Base-by-base conservation (phyloP, 2,888 invertebrate species). In the Diaperis boleti region DNA sequence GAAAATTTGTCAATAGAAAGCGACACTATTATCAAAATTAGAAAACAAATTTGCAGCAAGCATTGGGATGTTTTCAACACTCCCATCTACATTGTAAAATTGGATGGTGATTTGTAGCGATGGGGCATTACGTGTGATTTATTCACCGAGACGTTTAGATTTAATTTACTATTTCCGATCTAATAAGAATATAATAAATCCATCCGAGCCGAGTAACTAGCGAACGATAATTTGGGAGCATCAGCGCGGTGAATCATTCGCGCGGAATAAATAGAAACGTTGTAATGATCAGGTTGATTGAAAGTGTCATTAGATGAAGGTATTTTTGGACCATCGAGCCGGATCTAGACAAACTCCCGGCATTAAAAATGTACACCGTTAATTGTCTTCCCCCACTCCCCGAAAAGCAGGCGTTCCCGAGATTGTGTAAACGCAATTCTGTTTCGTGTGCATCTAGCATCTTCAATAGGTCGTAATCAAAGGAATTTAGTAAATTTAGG, bases 381-480 rank as follows among this genome's bases (percentile, higher is more conserved):
- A n/a, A n/a, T n/a, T n/a, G n/a, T n/a, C n/a, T n/a, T n/a, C n/a
- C n/a, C n/a, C n/a, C n/a, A n/a, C n/a, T n/a, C n/a, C n/a, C n/a
- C n/a, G n/a, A n/a, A n/a, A n/a, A n/a, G n/a, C n/a, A n/a, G n/a
- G n/a, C n/a, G n/a, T n/a, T n/a, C n/a, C n/a, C 17, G 15, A 41
- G 44, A 42, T 55, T 55, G 42, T 42, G 17, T 31, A 42, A 55
- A 55, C 55, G 44, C 33, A 44, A 55, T 49, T 59, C 49, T 37
- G 47, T 59, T 59, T 47, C 37, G 31, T 54, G 47, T 61, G 61
- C 45, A 56, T 39, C n/a, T n/a, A n/a, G n/a, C 52, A 50, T 62
- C 52, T 70, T 72, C 70, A 65, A 72, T 72, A 68, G n/a, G n/a
- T n/a, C 66, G 57, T 66, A 70, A 72, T 72, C 72, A 72, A 72